Conservation (phyloP, 1,140 invertebrate species). For the Atta colombica region DNA sequence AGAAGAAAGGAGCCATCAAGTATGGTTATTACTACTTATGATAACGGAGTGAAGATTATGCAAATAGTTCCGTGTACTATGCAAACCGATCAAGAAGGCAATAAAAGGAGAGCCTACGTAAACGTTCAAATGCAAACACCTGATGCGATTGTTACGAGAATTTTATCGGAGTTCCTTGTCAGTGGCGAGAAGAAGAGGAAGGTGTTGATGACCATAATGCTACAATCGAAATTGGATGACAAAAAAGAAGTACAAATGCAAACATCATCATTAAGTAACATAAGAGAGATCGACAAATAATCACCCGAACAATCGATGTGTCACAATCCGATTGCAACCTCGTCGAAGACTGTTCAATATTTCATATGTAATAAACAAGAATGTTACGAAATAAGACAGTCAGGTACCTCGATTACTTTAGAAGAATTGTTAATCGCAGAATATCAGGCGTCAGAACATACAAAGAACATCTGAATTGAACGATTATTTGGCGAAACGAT, state of each 20-base stretch:
- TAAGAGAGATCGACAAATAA: neutral
- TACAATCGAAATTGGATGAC: slow-evolving; percentile 36
- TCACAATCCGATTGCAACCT: neutral
- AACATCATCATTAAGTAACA: neutral
- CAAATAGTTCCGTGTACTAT: slow-evolving; percentile 17
- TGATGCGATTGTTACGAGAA: slow-evolving; percentile 61
- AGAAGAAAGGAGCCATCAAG: neutral
- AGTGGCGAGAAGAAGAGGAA: slow-evolving; percentile 31
- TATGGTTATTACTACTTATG: neutral
- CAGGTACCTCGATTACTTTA: slow-evolving; percentile 2
- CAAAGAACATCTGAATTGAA: neutral
- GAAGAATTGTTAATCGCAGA: slow-evolving; percentile 7
- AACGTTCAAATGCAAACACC: slow-evolving; percentile 66
- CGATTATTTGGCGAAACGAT: neutral
- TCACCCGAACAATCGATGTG: neutral
- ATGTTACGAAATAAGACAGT: slow-evolving; percentile 29
- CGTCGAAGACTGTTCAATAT: slow-evolving; percentile 11
- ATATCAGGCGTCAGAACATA: neutral
- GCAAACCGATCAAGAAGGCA: slow-evolving; percentile 26
- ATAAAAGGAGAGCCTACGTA: slow-evolving; percentile 23
- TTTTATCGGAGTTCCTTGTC: slow-evolving; percentile 63
- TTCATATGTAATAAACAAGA: slow-evolving; percentile 6
- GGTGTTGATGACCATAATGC: slow-evolving; percentile 63
- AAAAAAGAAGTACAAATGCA: neutral
- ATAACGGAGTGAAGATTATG: slow-evolving; percentile 52